Evolutionary conservation across 2,797 vertebrate genomes (phyloP), one percentile per base, ranked within the genome.

Genomic region (Gila robusta): DNA sequence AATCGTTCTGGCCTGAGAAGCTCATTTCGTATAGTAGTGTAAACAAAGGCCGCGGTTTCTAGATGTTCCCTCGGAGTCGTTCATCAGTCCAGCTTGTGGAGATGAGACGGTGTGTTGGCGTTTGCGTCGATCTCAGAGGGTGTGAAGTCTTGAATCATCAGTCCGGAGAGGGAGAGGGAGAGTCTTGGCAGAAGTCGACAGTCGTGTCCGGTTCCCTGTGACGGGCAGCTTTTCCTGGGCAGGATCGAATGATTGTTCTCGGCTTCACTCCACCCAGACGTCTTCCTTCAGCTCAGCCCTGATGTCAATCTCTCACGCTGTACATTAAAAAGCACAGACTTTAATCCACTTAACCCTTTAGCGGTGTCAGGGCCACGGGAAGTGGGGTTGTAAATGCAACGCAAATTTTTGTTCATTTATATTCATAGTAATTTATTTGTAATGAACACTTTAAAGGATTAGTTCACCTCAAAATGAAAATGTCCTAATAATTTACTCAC

Each of bases 171-270:
- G 17, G 54, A 37, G 66, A 80, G n/a, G 21, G 80, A 49, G 26
- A 32, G 41, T 62, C 44, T 71, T 83, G 67, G 86, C 66, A 87
- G 39, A 72, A 66, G 56, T 37, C 7, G 2, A 64, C 41, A 77
- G 21, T 44, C 37, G 10, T 12, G 56, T 87, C 72, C 39, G 26
- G 21, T 71, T 90, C 91, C 88, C 90, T 89, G 52, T 80, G 54
- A 73, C 71, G 89, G 91, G 92, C 89, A 88, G 87, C 72, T 74
- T 79, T 92, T 93, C 89, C 91, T 82, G 90, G 91, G 91, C 88
- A 90, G 90, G 88, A 84, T 82, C 52, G 5, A 1, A 23, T 79
- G 81, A 91, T 93, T 93, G 92, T 91, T 93, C 91, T 90, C 89
- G 62, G 9, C 79, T 66, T 83, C 87, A 67, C 83, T 86, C 85